Base-by-base conservation (phyloP, 2,797 vertebrate species). In the Characodon lateralis region DNA sequence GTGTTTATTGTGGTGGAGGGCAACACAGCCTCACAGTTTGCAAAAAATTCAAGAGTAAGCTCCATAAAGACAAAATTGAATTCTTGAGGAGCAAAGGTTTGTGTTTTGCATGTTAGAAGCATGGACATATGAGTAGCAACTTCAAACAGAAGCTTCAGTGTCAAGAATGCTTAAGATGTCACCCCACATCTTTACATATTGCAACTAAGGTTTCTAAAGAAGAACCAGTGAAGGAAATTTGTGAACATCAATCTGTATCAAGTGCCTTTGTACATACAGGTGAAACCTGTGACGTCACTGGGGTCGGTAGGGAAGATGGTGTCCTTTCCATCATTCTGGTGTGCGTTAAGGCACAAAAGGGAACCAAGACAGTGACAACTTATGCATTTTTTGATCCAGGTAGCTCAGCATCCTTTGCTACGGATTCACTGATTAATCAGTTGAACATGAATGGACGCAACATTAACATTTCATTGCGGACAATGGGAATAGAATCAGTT, bases 141-240 rank as follows among this genome's bases (percentile, higher is more conserved):
- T 84, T 72, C 41, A 84, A 65, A 78, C 13, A 83, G 5, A 85
- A 83, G 8, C 22, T 71, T 76, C 75, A 85, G 2, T 88, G 84
- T 83, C 48, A 83, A 53, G 73, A 85, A 61, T 82, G 78, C 16
- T 76, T 39, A 28, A 0, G 18, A 59, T 16, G 22, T 6, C 70
- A 78, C 53, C 68, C 78, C 1, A 80, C 71, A 13, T 2, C 71
- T 13, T 5, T 81, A 8, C 71, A 80, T 26, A 73, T 73, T 0
- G 43, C 5, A 1, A 26, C 1, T 3, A 79, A 61, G 51, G 53
- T 63, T 2, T 72, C 59, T 22, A 10, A 6, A 26, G 51, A 43
- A 43, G 51, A 82, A 28, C 13, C 48, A 43, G 0, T 0, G 24
- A 48, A 53, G 2, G 73, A 72, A 7, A 51, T 13, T 50, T 18